Evolutionary conservation across 2,888 invertebrate genomes (phyloP), one percentile per base, ranked within the genome.

Genomic region (Ischnus inquisitorius): DNA sequence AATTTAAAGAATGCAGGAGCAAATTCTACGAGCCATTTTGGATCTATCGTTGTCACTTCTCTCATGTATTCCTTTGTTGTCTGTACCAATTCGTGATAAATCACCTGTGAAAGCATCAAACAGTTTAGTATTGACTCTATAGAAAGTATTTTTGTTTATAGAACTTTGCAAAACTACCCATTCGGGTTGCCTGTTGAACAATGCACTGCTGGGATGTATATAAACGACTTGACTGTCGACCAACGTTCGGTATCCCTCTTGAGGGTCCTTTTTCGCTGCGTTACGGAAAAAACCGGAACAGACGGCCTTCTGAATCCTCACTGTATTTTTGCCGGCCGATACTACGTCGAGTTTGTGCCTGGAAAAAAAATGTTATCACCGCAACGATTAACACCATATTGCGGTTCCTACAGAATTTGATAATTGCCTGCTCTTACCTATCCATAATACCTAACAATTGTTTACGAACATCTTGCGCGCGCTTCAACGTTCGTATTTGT

Each of bases 51-150:
- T 0, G 98, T 98, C 12, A 99, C 99, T 94, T 99, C 99, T 39
- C 99, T 95, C 99, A 99, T 99, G 93, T 99, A 99, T 93, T 99
- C 99, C 92, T 99, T 99, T 0, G 99, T 99, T 0, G 99, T 99
- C 94, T 99, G 98, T 3, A 99, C 99, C 87, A 99, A 94, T 94
- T 99, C 99, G 92, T 99, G 99, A 93, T 99, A 99, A 86, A 99
- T 98, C 0, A 99, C 99, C 97, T 97, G 71, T 3, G 43, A 10
- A 34, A 34, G 4, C 43, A 25, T 25, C 25, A 10, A 77, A 54
- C 48, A 34, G 4, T 6, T 75, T n/a, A 62, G 14, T 10, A 34
- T 34, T 8, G 34, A 68, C 19, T 54, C 0, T 5, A 28, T 14
- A 1, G 10, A 19, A 8, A 6, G 10, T 22, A 16, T 51, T 22